These are phyloP conservation scores for Tetraodon nigroviridis DNA, from an alignment of 2,113 vertebrate species.

Conservation along the genomic window DNA sequence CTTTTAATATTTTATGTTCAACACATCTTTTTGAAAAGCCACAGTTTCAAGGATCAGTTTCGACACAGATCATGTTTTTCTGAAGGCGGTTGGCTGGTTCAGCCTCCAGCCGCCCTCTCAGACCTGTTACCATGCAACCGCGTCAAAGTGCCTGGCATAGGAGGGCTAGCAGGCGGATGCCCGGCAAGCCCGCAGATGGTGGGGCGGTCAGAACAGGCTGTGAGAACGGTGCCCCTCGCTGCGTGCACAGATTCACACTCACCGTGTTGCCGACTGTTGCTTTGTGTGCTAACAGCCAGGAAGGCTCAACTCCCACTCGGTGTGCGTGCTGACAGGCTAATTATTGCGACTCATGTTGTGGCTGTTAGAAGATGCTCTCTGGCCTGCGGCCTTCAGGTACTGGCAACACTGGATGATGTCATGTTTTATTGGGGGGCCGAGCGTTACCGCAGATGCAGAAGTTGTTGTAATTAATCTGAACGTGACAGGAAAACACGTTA, in stretches of 20 bases:
- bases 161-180: slow-evolving; percentile 58
- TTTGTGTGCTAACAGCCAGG: slow-evolving; percentile 52
- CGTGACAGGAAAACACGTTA: neutral
- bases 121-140: slow-evolving; percentile 66
- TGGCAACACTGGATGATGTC: neutral
- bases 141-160: slow-evolving; percentile 62
- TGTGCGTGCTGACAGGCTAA: slow-evolving; percentile 44
- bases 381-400: slow-evolving; percentile 19
- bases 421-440: neutral
- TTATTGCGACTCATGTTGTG: slow-evolving; percentile 29
- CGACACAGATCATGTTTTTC: slow-evolving; percentile 24
- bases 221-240: slow-evolving; percentile 46
- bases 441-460: neutral
- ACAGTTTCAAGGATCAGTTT: neutral
- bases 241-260: slow-evolving; percentile 30
- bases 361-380: slow-evolving; percentile 15
- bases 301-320: slow-evolving; percentile 44
- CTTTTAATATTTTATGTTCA: no score
- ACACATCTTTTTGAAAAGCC: neutral
- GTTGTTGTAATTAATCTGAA: neutral
- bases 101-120: slow-evolving; percentile 44
- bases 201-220: slow-evolving; percentile 60
- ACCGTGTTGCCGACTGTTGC: slow-evolving; percentile 41
- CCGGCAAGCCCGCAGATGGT: slow-evolving; percentile 69
- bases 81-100: slow-evolving; percentile 45